phyloP scores from a whole-genome alignment of 1,140 invertebrate genomes.

The Platorchestia sp. region DNA sequence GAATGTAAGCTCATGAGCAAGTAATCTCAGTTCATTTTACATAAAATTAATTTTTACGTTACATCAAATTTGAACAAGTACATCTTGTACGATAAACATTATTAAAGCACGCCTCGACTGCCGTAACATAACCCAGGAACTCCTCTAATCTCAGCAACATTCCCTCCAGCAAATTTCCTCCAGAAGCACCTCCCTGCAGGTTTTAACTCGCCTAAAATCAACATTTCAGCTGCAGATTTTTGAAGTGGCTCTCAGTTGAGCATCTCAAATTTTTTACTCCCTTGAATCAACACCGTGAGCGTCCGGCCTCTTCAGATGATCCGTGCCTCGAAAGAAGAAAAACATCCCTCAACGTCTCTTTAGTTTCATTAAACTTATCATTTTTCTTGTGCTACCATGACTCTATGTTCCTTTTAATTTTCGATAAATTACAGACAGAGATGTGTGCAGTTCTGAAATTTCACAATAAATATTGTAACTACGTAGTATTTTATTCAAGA shows the following conservation, averaged over 20 bases:
- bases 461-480: no score
- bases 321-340: no score
- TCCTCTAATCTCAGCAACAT: not conserved
- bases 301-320: not conserved
- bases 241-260: not conserved
- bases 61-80: not conserved
- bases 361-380: not conserved
- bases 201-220: not conserved
- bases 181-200: not conserved
- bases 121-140: not conserved
- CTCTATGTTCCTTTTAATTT: not conserved
- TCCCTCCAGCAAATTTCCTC: not conserved
- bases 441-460: no score
- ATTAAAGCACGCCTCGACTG: not conserved
- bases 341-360: not conserved
- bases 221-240: not conserved
- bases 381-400: not conserved
- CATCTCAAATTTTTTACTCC: not conserved
- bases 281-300: not conserved
- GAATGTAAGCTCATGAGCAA: no score
- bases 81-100: not conserved
- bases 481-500: no score
- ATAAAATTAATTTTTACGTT: no score
- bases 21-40: not conserved
- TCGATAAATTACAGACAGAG: not conserved